A percentile compares a stretch with the other conserved stretches of the same genome.
phyloP scores from a whole-genome alignment of 1,140 invertebrate species.

The Manduca sexta region DNA sequence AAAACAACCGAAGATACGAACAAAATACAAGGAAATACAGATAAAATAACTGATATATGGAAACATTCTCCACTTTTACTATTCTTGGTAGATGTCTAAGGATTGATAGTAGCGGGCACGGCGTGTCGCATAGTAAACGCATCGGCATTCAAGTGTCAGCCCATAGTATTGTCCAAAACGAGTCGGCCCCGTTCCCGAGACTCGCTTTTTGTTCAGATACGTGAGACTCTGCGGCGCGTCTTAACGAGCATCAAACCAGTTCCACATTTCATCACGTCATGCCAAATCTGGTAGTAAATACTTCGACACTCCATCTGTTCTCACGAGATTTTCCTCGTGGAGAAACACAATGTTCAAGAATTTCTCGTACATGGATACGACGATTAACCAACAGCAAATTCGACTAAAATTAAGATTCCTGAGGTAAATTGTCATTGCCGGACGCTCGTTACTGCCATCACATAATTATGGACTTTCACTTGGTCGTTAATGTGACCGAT shows the following conservation, averaged over 20 bases:
- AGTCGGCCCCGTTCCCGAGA: constrained; percentile 41
- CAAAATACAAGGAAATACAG: too few relatives aligned
- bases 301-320: constrained; percentile 44
- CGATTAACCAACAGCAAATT: constrained; percentile 2
- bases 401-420: constrained; percentile 19
- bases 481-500: constrained; percentile 39
- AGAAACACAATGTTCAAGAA: not conserved
- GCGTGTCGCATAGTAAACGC: constrained; percentile 43
- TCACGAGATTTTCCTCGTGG: constrained; percentile 31
- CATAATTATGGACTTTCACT: constrained; percentile 57
- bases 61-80: too few relatives aligned
- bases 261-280: constrained; percentile 58
- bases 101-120: constrained; percentile 14
- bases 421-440: constrained; percentile 1
- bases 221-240: constrained; percentile 64
- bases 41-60: too few relatives aligned
- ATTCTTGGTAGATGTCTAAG: too few relatives aligned
- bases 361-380: too few relatives aligned
- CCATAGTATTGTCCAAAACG: constrained; percentile 61
- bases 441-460: constrained; percentile 17
- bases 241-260: constrained; percentile 66
- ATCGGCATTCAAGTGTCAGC: constrained; percentile 60
- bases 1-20: too few relatives aligned
- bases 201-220: constrained; percentile 60
- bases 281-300: constrained; percentile 64